These are phyloP conservation scores for Mormyrops boulengeri DNA, from an alignment of 2,797 vertebrate species.

Conservation along the genomic window DNA sequence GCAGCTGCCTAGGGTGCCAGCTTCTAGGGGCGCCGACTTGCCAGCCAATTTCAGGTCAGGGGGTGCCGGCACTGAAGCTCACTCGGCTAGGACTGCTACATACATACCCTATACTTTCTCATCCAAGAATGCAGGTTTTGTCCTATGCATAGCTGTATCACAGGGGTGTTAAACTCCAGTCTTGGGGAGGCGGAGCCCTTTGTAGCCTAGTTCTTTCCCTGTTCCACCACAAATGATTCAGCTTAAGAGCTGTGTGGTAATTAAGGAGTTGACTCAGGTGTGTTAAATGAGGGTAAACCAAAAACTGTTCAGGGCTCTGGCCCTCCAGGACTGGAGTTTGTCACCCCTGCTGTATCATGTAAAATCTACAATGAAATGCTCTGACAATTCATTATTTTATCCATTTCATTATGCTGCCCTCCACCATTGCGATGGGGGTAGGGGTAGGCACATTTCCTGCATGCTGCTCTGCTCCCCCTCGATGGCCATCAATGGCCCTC, in stretches of 20 bases:
- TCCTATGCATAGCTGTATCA: background rate
- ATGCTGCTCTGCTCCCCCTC: background rate
- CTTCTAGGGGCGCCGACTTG: background rate
- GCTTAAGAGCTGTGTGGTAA: background rate
- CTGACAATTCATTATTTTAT: background rate
- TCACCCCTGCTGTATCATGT: background rate
- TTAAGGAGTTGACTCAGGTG: background rate
- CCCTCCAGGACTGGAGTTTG: background rate
- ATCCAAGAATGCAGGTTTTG: background rate
- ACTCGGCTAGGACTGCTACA: background rate
- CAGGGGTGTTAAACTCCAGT: background rate
- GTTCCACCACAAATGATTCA: background rate
- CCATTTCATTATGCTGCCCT: background rate
- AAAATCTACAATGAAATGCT: background rate
- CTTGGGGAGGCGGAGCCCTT: too few relatives aligned
- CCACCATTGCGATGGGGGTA: background rate
- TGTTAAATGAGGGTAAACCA: background rate
- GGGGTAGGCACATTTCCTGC: background rate
- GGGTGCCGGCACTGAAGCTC: background rate
- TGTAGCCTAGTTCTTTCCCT: background rate
- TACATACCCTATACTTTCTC: background rate
- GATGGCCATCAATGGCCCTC: background rate
- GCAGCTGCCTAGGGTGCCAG: background rate
- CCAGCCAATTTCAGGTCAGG: background rate
- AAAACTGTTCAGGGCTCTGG: background rate